Conservation (phyloP, 2,797 vertebrate species). For the Takifugu rubripes region DNA sequence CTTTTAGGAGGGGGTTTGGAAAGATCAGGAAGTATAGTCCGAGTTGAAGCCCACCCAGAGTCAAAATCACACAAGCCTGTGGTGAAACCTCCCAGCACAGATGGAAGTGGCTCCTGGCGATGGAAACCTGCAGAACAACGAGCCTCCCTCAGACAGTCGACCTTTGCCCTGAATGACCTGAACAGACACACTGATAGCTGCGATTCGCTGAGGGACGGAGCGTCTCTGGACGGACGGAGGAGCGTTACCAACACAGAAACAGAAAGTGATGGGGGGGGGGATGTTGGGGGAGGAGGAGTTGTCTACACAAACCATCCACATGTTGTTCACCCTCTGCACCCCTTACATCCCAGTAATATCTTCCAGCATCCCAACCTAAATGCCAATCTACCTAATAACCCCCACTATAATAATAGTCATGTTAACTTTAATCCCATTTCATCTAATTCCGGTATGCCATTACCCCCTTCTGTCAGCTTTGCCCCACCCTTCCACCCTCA, state of each 20-base stretch:
- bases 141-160: slow-evolving; percentile 82
- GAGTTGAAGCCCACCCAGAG: slow-evolving; percentile 91
- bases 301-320: slow-evolving; percentile 55
- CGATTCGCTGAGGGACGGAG: slow-evolving; percentile 86
- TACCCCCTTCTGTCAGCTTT: slow-evolving; percentile 38
- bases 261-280: slow-evolving; percentile 60
- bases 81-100: slow-evolving; percentile 86
- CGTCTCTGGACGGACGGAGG: slow-evolving; percentile 81
- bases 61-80: slow-evolving; percentile 79
- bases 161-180: slow-evolving; percentile 86
- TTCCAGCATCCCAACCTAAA: slow-evolving; percentile 61
- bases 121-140: slow-evolving; percentile 89
- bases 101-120: slow-evolving; percentile 92
- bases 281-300: slow-evolving; percentile 28
- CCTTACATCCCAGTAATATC: slow-evolving; percentile 75
- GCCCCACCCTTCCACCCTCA: slow-evolving; percentile 71
- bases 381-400: slow-evolving; percentile 21
- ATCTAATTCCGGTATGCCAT: slow-evolving; percentile 27
- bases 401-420: slow-evolving; percentile 2
- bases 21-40: slow-evolving; percentile 79
- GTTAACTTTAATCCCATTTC: slow-evolving; percentile 34
- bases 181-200: slow-evolving; percentile 88
- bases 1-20: slow-evolving; percentile 58
- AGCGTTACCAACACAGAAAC: slow-evolving; percentile 80
- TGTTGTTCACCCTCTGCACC: slow-evolving; percentile 69